Evolutionary conservation across 2,888 invertebrate species (phyloP).

Genomic region (Ormyrus rosae): DNA sequence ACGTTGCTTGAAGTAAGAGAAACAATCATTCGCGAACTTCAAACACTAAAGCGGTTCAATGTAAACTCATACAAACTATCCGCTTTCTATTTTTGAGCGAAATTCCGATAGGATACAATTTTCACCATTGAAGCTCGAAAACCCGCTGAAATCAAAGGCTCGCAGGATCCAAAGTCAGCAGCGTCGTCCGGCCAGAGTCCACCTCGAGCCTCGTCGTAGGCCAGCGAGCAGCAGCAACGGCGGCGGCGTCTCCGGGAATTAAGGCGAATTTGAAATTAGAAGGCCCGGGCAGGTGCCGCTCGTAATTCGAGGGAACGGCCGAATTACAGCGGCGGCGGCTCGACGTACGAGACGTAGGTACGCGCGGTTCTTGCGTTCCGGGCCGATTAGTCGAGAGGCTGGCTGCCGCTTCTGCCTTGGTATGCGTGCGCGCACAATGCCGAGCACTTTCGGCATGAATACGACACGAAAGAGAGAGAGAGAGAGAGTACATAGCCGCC

Average conservation of each 20-base stretch:
- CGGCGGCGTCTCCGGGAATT: conserved; percentile 41
- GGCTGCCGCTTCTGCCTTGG: conserved; percentile 17
- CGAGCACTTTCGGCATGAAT: conserved; percentile 30
- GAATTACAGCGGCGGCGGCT: conserved; percentile 20
- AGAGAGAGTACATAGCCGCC: background rate
- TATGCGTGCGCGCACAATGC: conserved; percentile 39
- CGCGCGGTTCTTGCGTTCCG: conserved; percentile 33
- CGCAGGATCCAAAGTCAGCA: too few species aligned
- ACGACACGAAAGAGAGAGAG: conserved; percentile 2
- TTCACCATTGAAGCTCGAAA: too few species aligned
- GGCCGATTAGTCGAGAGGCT: conserved; percentile 43
- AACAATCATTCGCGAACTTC: too few species aligned
- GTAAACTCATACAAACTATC: too few species aligned
- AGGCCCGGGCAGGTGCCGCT: conserved; percentile 52
- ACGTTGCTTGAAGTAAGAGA: too few species aligned
- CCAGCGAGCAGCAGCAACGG: background rate
- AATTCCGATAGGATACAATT: too few species aligned
- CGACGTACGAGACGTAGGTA: conserved; percentile 34
- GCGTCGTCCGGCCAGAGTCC: too few species aligned
- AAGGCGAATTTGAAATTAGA: conserved; percentile 53
- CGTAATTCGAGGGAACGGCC: conserved; percentile 38
- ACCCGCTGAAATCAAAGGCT: too few species aligned
- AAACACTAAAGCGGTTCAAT: too few species aligned
- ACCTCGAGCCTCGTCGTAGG: too few species aligned
- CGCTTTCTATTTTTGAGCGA: too few species aligned